Percentiles rank a stretch among this genome's conserved stretches.
These are phyloP conservation scores for Montipora efflorescens DNA, from an alignment of 64 coral and sea anemone species.

Conservation along the genomic window DNA sequence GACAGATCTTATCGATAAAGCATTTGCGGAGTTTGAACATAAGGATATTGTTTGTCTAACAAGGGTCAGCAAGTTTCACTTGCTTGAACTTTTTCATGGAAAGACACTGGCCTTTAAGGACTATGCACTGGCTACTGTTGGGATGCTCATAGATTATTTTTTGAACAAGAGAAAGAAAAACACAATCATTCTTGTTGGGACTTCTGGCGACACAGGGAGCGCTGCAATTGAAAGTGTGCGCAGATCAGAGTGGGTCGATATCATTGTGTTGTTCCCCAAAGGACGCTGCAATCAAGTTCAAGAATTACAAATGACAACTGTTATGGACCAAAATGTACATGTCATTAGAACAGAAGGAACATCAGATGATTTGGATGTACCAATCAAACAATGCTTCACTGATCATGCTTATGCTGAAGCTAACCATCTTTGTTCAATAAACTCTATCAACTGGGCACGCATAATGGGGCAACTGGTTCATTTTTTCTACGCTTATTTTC, in stretches of 20 bases:
- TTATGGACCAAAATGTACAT: slow-evolving; percentile 83
- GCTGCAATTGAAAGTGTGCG: slow-evolving; percentile 92
- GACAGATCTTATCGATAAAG: slow-evolving; percentile 59
- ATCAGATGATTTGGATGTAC: slow-evolving; percentile 85
- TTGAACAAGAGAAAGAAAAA: slow-evolving; percentile 78
- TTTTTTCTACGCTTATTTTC: slow-evolving; percentile 93
- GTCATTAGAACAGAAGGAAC: slow-evolving; percentile 78
- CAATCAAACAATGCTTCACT: slow-evolving; percentile 68
- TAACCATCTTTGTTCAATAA: slow-evolving; percentile 82
- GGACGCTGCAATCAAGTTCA: slow-evolving; percentile 79
- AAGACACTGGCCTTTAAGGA: slow-evolving; percentile 98
- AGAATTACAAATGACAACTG: slow-evolving; percentile 96
- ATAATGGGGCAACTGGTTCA: slow-evolving; percentile 87
- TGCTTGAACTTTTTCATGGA: slow-evolving; percentile 95
- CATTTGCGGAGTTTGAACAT: slow-evolving; percentile 55
- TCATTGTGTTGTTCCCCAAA: slow-evolving; percentile 91
- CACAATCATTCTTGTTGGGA: slow-evolving; percentile 74
- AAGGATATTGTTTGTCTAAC: slow-evolving; percentile 59
- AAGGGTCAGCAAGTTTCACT: slow-evolving; percentile 62
- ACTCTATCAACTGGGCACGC: slow-evolving; percentile 87
- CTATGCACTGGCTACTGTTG: slow-evolving; percentile 70
- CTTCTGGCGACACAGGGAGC: slow-evolving; percentile 96
- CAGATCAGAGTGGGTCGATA: slow-evolving; percentile 65
- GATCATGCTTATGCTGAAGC: slow-evolving; percentile 34
- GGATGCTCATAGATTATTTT: slow-evolving; percentile 83